A percentile compares a stretch with the other conserved stretches of the same genome.
Conservation (phyloP, 2,888 invertebrate genomes). For the Drosophila lacicola region DNA sequence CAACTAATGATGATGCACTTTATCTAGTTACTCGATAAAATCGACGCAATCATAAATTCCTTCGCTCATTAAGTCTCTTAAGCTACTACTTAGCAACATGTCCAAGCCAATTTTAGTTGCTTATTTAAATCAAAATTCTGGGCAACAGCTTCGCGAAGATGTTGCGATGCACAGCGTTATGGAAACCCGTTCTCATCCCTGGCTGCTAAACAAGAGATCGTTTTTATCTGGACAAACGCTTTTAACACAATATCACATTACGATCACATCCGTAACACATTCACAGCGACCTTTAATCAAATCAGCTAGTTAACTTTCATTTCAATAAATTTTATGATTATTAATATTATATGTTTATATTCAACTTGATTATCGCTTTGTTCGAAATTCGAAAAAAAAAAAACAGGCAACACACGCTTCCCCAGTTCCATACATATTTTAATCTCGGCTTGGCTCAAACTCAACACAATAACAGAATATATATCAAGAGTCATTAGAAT, state of each 20-base stretch:
- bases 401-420: constrained; percentile 50
- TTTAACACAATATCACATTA: constrained; percentile 77
- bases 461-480: constrained; percentile 23
- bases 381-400: constrained; percentile 38
- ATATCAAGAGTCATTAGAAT: constrained; percentile 81
- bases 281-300: constrained; percentile 67
- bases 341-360: constrained; percentile 73
- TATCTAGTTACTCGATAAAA: no score
- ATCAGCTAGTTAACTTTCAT: constrained; percentile 73
- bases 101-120: neutral
- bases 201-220: constrained; percentile 9
- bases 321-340: constrained; percentile 78
- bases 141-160: constrained; percentile 24
- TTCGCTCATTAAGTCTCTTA: no score
- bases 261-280: constrained; percentile 41
- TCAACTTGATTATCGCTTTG: constrained; percentile 74
- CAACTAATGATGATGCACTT: no score
- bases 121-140: constrained; percentile 21
- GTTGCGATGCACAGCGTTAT: no score
- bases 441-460: constrained; percentile 29
- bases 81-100: no score
- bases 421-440: constrained; percentile 37
- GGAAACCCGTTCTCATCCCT: constrained; percentile 28
- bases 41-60: no score
- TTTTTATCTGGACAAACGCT: constrained; percentile 33